Evolutionary conservation across 2,888 invertebrate species (phyloP).

Genomic region (Drosophila longiperda): DNA sequence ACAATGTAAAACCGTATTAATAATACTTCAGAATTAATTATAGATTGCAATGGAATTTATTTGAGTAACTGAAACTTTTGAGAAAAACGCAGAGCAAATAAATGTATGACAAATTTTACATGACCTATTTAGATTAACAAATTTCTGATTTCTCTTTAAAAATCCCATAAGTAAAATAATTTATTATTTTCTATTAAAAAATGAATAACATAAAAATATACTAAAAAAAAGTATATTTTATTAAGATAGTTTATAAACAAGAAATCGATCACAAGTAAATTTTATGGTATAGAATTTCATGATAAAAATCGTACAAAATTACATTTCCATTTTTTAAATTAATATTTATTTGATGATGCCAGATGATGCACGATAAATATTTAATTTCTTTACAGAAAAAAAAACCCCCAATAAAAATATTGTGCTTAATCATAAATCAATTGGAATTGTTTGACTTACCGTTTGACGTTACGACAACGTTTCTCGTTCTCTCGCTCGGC

Average conservation of each 20-base stretch:
- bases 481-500: slow-evolving; percentile 79
- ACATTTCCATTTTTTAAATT: neutral
- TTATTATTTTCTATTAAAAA: neutral
- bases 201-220: too few species aligned
- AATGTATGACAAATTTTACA: neutral
- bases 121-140: neutral
- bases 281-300: neutral
- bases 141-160: neutral
- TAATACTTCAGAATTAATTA: neutral
- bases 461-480: slow-evolving; percentile 79
- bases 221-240: neutral
- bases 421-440: neutral
- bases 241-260: neutral
- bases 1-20: neutral
- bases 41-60: neutral
- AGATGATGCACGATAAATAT: neutral
- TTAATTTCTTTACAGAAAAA: neutral
- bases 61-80: neutral
- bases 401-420: neutral
- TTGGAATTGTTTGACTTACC: slow-evolving; percentile 65
- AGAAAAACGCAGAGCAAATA: neutral
- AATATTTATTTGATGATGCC: neutral
- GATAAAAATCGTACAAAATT: neutral
- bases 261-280: neutral
- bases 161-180: neutral